These are phyloP conservation scores for Propithecus deckenii DNA, from an alignment of 2,797 vertebrate species.

Conservation along the genomic window DNA sequence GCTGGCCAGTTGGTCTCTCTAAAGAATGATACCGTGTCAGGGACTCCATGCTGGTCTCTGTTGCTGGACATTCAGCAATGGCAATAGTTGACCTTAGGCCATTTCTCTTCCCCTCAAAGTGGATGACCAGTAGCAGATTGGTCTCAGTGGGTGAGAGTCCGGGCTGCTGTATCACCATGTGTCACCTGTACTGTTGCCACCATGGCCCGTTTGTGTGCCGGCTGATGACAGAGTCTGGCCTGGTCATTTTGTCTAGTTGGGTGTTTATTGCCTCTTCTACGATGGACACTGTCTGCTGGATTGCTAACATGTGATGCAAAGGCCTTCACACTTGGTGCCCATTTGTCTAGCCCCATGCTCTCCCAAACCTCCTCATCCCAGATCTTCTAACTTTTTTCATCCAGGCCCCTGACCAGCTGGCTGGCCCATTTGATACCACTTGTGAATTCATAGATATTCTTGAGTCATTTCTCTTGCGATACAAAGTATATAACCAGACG, in stretches of 20 bases:
- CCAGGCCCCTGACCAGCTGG: neutral
- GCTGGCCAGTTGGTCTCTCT: neutral
- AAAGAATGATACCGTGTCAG: no score
- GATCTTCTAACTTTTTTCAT: neutral
- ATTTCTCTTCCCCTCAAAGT: neutral
- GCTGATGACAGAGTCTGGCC: neutral
- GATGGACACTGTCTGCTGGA: neutral
- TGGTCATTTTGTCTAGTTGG: neutral
- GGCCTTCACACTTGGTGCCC: neutral
- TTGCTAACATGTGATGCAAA: neutral
- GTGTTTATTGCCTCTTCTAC: neutral
- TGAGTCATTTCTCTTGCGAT: neutral
- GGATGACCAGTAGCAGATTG: no score
- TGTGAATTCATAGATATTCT: neutral
- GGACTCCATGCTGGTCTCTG: neutral
- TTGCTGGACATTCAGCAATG: neutral
- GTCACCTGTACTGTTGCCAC: neutral
- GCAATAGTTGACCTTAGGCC: neutral
- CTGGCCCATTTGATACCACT: neutral
- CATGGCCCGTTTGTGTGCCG: neutral
- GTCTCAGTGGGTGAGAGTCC: neutral
- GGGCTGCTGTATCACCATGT: neutral
- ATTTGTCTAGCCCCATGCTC: neutral
- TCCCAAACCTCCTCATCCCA: neutral
- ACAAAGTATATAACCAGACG: neutral